These are phyloP conservation scores for Acipenser ruthenus DNA, from an alignment of 2,797 vertebrate species.

Conservation along the genomic window DNA sequence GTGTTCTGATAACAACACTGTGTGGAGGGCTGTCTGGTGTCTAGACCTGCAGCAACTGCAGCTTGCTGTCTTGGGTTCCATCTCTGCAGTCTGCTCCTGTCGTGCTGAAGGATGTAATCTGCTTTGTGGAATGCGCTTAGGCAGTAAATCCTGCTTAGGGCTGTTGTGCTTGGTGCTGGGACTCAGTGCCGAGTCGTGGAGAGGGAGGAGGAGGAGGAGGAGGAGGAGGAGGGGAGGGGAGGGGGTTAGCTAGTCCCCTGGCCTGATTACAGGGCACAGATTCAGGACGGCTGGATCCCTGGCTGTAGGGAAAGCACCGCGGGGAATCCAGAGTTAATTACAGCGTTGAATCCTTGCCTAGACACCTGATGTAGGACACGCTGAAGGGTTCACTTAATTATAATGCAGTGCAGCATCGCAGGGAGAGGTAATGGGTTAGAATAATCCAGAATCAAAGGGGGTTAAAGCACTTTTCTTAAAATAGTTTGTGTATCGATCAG, in stretches of 20 bases:
- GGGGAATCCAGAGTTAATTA: too few relatives aligned
- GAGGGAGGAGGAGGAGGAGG: not conserved
- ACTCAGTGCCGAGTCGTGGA: constrained; percentile 38
- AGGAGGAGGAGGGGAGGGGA: constrained; percentile 11
- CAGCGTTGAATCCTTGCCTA: too few relatives aligned
- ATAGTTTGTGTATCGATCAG: too few relatives aligned
- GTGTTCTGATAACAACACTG: not conserved
- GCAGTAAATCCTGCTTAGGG: constrained; percentile 57
- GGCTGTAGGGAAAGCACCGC: not conserved
- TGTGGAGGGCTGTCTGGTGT: not conserved
- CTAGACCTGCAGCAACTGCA: not conserved
- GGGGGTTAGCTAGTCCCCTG: constrained; percentile 8
- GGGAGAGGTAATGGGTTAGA: too few relatives aligned
- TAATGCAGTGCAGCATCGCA: too few relatives aligned
- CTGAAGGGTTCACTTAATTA: too few relatives aligned
- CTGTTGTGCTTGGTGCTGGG: constrained; percentile 48
- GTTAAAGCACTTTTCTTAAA: too few relatives aligned
- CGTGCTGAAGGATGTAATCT: constrained; percentile 53
- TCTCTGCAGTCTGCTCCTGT: constrained; percentile 13
- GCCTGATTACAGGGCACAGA: constrained; percentile 26
- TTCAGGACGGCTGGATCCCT: constrained; percentile 28
- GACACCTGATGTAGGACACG: too few relatives aligned
- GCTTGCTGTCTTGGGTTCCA: not conserved
- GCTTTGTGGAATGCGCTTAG: constrained; percentile 50
- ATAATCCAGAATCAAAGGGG: too few relatives aligned